Evolutionary conservation across 1,140 invertebrate species (phyloP), one percentile per base, ranked within the genome.

Genomic region (Drosophila pectinifera): DNA sequence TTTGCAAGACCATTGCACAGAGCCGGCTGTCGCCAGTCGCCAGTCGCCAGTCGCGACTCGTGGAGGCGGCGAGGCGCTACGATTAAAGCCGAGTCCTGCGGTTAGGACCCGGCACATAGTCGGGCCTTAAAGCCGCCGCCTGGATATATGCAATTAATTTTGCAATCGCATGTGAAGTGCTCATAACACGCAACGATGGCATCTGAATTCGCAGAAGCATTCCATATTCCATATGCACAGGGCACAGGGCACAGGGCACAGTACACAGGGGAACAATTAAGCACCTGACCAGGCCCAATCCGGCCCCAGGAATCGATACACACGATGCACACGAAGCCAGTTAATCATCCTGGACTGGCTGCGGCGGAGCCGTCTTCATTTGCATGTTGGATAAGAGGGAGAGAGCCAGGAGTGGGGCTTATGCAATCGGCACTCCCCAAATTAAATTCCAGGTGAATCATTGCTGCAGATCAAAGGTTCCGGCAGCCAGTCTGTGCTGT

Each of bases 1-100:
- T 91, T 91, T 91, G 82, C 81, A 67, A 84, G 89, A 89, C 89
- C 78, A 91, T 82, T 91, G 89, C 84, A 89, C 89, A 89, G 31
- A 39, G 72, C 65, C 24, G 48, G 7, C 41, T 22, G 65, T 70
- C 49, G 67, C 64, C 31, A 54, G n/a, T n/a, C n/a, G n/a, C n/a
- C n/a, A n/a, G 31, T 42, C 28, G 38, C 26, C 6, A 22, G 10
- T 34, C 42, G 31, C 48, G 34, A 11, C n/a, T 64, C n/a, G 56
- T 31, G 57, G 20, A 13, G 28, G 36, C 11, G 26, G 14, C n/a
- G 63, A 34, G 64, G 57, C 14, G 11, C 41, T 7, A 8, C 41
- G 41, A 36, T 70, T 70, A 68, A 70, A 45, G 63, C 22, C 39
- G 18, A 31, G 39, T 68, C 36, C 42, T 46, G 18, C 28, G 48